phyloP scores from a whole-genome alignment of 2,797 vertebrate genomes.

The Rallus crepitans region DNA sequence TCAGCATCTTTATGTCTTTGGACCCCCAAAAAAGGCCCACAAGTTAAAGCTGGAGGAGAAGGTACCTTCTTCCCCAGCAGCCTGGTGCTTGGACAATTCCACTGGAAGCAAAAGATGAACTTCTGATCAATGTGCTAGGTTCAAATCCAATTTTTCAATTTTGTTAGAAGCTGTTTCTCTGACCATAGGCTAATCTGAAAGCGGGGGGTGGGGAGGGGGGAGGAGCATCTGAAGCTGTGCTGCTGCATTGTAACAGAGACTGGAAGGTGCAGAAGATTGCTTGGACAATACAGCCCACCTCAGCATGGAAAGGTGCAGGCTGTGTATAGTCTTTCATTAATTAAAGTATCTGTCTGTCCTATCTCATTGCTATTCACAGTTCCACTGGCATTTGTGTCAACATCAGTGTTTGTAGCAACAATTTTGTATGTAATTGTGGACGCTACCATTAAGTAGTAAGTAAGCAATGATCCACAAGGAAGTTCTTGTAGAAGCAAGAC shows the following conservation, averaged over 20 bases:
- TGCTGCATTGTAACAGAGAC: background rate
- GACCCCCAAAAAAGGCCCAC: background rate
- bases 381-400: background rate
- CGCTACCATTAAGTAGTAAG: background rate
- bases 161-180: background rate
- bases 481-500: background rate
- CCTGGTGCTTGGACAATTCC: background rate
- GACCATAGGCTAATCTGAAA: background rate
- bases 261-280: background rate
- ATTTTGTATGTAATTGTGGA: background rate
- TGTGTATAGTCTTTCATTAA: background rate
- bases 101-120: background rate
- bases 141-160: background rate
- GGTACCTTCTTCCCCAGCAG: background rate
- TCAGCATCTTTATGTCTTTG: background rate
- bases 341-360: background rate
- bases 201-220: background rate
- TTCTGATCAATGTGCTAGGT: background rate
- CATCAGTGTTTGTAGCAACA: background rate
- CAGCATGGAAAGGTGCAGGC: background rate
- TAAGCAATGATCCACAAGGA: background rate
- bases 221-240: background rate
- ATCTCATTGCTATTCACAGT: background rate
- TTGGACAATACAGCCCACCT: background rate
- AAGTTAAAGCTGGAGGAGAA: background rate